A percentile compares a stretch with the other conserved stretches of the same genome.
Conservation (phyloP, 2,888 invertebrate species). For the Vanessa cardui region DNA sequence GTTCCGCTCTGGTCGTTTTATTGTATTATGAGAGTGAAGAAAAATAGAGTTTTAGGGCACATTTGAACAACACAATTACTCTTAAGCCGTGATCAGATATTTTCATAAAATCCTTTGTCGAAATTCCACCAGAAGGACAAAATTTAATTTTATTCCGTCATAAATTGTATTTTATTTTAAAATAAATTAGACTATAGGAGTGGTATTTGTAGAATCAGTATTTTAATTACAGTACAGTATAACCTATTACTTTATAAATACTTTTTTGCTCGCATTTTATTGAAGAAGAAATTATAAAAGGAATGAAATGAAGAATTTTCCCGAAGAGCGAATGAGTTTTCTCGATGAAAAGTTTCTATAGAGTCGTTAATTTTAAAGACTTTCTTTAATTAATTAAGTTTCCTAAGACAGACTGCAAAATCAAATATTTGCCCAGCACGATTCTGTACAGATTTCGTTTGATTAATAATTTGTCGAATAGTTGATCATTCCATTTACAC, state of each 20-base stretch:
- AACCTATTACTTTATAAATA: conserved; percentile 12
- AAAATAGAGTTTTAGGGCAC: no score
- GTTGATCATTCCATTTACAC: no score
- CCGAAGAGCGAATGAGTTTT: conserved; percentile 34
- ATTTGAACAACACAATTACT: no score
- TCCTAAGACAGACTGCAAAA: conserved; percentile 18
- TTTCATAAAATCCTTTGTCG: no score
- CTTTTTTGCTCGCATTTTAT: conserved; percentile 16
- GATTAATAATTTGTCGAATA: conserved; percentile 7
- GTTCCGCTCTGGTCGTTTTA: no score
- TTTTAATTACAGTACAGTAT: background rate
- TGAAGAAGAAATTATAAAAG: conserved; percentile 22
- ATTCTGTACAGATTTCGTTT: conserved; percentile 10
- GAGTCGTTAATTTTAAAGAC: conserved; percentile 36
- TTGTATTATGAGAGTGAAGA: no score
- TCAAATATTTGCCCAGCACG: conserved; percentile 19
- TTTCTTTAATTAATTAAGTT: conserved; percentile 38
- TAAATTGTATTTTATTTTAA: no score
- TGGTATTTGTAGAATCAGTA: background rate
- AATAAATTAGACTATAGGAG: no score
- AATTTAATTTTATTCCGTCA: no score
- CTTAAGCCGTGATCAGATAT: no score
- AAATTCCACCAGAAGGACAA: no score
- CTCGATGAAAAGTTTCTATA: conserved; percentile 37
- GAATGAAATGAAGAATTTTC: conserved; percentile 30